phyloP scores from a whole-genome alignment of 2,113 vertebrate species.

The Boulengerochromis microlepis region DNA sequence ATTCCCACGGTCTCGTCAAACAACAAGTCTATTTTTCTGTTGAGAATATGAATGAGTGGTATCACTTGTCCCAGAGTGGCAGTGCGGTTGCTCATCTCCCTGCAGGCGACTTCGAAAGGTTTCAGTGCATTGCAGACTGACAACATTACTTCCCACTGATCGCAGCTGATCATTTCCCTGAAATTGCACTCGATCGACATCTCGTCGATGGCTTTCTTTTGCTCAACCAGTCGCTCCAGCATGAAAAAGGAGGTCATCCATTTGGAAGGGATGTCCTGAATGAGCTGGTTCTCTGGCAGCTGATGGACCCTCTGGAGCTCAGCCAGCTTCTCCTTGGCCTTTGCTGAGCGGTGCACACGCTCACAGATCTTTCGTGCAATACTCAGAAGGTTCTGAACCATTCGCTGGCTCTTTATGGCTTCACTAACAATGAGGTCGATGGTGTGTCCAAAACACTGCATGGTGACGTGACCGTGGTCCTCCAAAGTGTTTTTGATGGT shows the following conservation, averaged over 20 bases:
- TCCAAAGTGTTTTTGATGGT: constrained; percentile 82
- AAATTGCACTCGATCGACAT: constrained; percentile 91
- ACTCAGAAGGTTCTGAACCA: constrained; percentile 94
- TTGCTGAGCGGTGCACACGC: constrained; percentile 85
- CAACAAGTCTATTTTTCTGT: constrained; percentile 88
- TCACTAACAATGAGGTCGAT: constrained; percentile 88
- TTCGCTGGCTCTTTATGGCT: constrained; percentile 96
- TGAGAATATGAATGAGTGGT: constrained; percentile 95
- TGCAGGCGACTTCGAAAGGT: constrained; percentile 88
- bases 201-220: constrained; percentile 88
- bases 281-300: constrained; percentile 85
- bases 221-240: constrained; percentile 92
- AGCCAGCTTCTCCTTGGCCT: constrained; percentile 83
- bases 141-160: constrained; percentile 97
- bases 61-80: constrained; percentile 95
- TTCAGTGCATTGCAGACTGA: constrained; percentile 91
- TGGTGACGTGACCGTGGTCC: constrained; percentile 80
- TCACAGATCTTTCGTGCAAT: constrained; percentile 93
- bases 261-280: constrained; percentile 89
- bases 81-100: constrained; percentile 86
- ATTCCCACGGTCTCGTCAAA: constrained; percentile 96
- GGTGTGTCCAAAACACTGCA: constrained; percentile 91
- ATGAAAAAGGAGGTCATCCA: constrained; percentile 94
- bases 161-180: constrained; percentile 92
- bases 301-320: constrained; percentile 82